Conservation (phyloP, 2,888 invertebrate genomes). For the Agelastica alni region DNA sequence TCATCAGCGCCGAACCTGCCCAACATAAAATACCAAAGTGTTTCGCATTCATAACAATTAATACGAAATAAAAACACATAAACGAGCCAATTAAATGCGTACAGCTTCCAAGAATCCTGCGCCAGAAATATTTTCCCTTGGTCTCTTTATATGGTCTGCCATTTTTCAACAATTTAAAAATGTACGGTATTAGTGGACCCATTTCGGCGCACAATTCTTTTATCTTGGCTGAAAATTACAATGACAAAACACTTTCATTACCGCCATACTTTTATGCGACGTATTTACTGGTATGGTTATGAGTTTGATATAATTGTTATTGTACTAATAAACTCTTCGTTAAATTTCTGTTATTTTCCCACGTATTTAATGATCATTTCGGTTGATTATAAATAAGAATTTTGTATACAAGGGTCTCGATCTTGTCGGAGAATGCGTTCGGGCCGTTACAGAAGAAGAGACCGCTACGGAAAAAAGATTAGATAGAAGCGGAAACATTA, state of each 20-base stretch:
- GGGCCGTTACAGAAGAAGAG: conserved; percentile 11
- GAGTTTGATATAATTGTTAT: no score
- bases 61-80: conserved; percentile 24
- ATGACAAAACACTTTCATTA: no score
- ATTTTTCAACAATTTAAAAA: conserved; percentile 21
- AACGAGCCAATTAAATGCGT: conserved; percentile 30
- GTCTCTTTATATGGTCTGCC: conserved; percentile 9
- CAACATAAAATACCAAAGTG: conserved; percentile 23
- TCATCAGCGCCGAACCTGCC: conserved; percentile 18
- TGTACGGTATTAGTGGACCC: conserved; percentile 12
- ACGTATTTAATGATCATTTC: conserved; percentile 14
- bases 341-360: no score
- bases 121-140: conserved; percentile 15
- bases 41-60: conserved; percentile 28
- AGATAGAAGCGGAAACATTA: conserved; percentile 2
- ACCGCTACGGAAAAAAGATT: conserved; percentile 6
- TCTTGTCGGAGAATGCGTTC: conserved; percentile 10
- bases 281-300: no score
- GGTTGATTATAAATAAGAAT: conserved; percentile 18
- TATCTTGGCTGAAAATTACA: no score
- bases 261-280: no score
- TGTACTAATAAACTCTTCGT: no score
- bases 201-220: background rate
- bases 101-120: conserved; percentile 22
- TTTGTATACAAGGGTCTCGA: conserved; percentile 13